Percentiles rank a stretch among this genome's conserved stretches.
Conservation (phyloP, 2,888 invertebrate genomes). For the Parnassius smintheus region DNA sequence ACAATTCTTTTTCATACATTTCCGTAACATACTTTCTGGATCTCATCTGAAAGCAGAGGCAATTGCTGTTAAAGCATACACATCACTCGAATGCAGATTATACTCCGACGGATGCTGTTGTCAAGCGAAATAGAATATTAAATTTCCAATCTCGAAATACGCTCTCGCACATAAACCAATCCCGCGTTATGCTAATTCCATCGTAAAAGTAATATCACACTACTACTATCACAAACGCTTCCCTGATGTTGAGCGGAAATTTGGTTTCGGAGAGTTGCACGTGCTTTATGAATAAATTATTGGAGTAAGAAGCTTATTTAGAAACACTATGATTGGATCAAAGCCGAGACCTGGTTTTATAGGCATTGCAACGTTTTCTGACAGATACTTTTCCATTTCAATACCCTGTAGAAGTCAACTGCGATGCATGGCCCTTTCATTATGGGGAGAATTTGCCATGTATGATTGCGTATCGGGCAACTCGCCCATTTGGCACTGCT, state of each 20-base stretch:
- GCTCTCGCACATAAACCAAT: slow-evolving; percentile 21
- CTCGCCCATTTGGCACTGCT: too few species aligned
- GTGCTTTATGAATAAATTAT: slow-evolving; percentile 17
- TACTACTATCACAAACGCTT: slow-evolving; percentile 10
- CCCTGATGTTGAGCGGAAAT: slow-evolving; percentile 8
- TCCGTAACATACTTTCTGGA: neutral
- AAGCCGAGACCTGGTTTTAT: too few species aligned
- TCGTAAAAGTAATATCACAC: slow-evolving; percentile 19
- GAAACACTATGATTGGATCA: too few species aligned
- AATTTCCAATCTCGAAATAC: slow-evolving; percentile 28
- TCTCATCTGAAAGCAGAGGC: slow-evolving; percentile 25
- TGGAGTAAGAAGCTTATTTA: too few species aligned
- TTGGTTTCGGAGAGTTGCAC: slow-evolving; percentile 7
- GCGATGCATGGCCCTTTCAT: too few species aligned
- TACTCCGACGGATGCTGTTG: slow-evolving; percentile 2
- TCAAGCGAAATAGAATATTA: slow-evolving; percentile 28
- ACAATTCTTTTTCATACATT: too few species aligned
- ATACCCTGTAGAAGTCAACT: too few species aligned
- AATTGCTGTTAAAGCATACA: slow-evolving; percentile 31
- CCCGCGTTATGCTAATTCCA: slow-evolving; percentile 23
- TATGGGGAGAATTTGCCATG: too few species aligned
- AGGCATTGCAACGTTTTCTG: too few species aligned
- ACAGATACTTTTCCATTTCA: too few species aligned
- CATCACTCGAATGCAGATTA: slow-evolving; percentile 18
- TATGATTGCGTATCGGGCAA: too few species aligned